phyloP scores from a whole-genome alignment of 2,888 invertebrate genomes.

The Hypomecis punctinalis region DNA sequence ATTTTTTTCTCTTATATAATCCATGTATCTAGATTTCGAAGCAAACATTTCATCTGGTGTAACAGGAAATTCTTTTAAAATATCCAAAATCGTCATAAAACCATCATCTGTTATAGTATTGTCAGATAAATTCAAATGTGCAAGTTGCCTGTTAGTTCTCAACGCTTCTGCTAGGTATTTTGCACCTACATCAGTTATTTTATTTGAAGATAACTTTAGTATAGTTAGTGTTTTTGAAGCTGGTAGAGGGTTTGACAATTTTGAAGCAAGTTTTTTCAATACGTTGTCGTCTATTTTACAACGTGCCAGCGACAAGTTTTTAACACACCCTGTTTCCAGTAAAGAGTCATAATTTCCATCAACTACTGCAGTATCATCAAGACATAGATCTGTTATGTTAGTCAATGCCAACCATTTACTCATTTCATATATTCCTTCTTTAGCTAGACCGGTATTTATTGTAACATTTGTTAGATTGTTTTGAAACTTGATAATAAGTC shows the following conservation, averaged over 20 bases:
- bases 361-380: conserved; percentile 55
- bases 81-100: conserved; percentile 48
- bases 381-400: conserved; percentile 60
- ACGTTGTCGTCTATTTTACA: conserved; percentile 60
- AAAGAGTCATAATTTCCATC: conserved; percentile 55
- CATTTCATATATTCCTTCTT: conserved; percentile 57
- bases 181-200: conserved; percentile 62
- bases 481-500: conserved; percentile 54
- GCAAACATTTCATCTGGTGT: conserved; percentile 51
- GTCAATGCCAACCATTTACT: conserved; percentile 52
- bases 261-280: conserved; percentile 52
- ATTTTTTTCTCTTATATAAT: conserved; percentile 53
- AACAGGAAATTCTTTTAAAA: conserved; percentile 56
- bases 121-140: conserved; percentile 62
- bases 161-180: conserved; percentile 54
- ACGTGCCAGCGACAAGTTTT: conserved; percentile 61
- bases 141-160: conserved; percentile 58
- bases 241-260: conserved; percentile 48
- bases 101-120: conserved; percentile 64
- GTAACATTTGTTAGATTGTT: conserved; percentile 46
- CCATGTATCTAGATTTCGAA: conserved; percentile 47
- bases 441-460: conserved; percentile 54
- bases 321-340: neutral
- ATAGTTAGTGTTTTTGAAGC: conserved; percentile 55
- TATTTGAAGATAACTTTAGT: conserved; percentile 64